Conservation (phyloP, 2,797 vertebrate genomes). For the Gymnopithys bicolor region DNA sequence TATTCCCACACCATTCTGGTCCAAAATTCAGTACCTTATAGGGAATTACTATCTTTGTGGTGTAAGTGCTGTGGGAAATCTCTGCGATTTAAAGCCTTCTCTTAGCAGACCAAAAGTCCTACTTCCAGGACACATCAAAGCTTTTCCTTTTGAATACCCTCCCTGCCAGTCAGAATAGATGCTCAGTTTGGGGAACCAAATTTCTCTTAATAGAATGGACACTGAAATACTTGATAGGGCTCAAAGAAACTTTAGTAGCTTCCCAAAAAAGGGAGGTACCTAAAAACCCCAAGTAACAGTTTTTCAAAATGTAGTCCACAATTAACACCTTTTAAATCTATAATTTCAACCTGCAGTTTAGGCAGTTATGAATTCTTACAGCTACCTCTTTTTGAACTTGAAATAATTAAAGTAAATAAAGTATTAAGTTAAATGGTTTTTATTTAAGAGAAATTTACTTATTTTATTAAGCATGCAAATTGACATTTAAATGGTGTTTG, state of each 20-base stretch:
- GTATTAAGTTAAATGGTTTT: background rate
- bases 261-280: background rate
- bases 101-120: background rate
- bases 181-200: background rate
- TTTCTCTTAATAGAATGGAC: background rate
- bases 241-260: background rate
- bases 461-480: background rate
- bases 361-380: background rate
- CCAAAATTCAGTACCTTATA: background rate
- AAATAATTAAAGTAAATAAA: background rate
- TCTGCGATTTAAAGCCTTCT: background rate
- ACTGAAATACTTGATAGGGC: background rate
- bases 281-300: fast-evolving
- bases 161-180: background rate
- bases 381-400: background rate
- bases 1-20: background rate
- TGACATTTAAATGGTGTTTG: background rate
- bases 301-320: background rate
- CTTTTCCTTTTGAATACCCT: background rate
- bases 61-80: background rate
- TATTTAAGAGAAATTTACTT: background rate
- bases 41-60: background rate
- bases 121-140: background rate
- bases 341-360: background rate
- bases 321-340: background rate